Evolutionary conservation across 1,140 invertebrate species (phyloP).

Genomic region (Gonatopus flavifemur): DNA sequence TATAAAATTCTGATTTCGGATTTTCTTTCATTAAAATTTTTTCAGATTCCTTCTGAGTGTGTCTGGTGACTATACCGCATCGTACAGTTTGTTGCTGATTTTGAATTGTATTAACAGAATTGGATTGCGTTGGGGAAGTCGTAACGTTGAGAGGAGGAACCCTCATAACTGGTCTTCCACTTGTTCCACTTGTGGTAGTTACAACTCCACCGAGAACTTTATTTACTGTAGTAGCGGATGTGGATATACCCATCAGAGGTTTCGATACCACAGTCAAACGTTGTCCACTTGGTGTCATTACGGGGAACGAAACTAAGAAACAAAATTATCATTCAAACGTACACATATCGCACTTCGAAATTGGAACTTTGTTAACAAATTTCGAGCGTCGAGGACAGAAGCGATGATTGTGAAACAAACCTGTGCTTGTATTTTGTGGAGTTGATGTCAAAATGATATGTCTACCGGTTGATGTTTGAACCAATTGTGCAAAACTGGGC

Average conservation of each 20-base stretch:
- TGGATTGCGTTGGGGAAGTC: conserved; percentile 32
- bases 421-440: conserved; percentile 53
- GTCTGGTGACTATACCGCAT: conserved; percentile 37
- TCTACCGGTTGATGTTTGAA: conserved; percentile 71
- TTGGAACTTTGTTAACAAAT: too few relatives aligned
- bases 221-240: conserved; percentile 36
- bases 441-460: conserved; percentile 64
- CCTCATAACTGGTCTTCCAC: conserved; percentile 53
- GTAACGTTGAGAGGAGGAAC: conserved; percentile 56
- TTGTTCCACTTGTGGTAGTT: conserved; percentile 37
- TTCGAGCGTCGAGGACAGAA: too few relatives aligned
- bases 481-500: conserved; percentile 65
- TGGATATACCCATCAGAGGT: conserved; percentile 51
- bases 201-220: conserved; percentile 47
- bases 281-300: conserved; percentile 59
- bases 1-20: conserved; percentile 55
- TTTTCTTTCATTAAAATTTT: conserved; percentile 45
- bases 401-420: conserved; percentile 36
- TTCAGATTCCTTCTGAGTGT: conserved; percentile 39
- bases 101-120: conserved; percentile 28
- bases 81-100: conserved; percentile 31
- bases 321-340: too few relatives aligned
- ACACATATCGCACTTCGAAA: too few relatives aligned
- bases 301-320: conserved; percentile 50
- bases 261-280: conserved; percentile 62